Conservation (phyloP, 2,113 vertebrate species). For the Strix uralensis region DNA sequence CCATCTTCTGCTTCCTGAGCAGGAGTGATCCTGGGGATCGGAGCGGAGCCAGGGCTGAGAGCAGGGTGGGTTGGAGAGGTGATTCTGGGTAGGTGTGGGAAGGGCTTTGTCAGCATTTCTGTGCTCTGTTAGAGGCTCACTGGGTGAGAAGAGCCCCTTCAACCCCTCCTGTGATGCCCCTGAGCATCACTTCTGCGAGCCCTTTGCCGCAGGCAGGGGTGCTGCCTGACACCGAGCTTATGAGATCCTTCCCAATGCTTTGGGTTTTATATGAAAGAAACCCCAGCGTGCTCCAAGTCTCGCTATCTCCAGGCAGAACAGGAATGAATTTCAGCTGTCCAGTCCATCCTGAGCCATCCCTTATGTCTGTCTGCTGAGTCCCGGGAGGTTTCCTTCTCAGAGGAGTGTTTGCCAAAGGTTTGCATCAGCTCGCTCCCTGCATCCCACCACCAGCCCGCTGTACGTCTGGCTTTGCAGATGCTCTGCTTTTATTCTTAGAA, state of each 20-base stretch:
- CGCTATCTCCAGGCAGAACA: not conserved
- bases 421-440: not conserved
- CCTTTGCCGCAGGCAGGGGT: not conserved
- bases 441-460: constrained; percentile 12
- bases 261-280: not conserved
- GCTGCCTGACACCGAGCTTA: not conserved
- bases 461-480: constrained; percentile 53
- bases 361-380: not conserved
- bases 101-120: not conserved
- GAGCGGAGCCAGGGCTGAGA: not conserved
- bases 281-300: not conserved
- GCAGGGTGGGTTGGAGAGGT: not conserved
- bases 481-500: constrained; percentile 56
- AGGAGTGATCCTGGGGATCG: not conserved
- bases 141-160: not conserved
- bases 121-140: not conserved
- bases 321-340: not conserved
- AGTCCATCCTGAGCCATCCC: not conserved
- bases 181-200: not conserved
- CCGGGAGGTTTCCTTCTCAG: not conserved
- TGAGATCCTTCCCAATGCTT: not conserved
- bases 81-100: not conserved
- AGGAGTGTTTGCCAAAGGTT: constrained; percentile 29
- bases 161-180: not conserved
- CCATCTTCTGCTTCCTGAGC: not conserved